Base-by-base conservation (phyloP, 1,140 invertebrate species). In the Melanaphis sacchari region DNA sequence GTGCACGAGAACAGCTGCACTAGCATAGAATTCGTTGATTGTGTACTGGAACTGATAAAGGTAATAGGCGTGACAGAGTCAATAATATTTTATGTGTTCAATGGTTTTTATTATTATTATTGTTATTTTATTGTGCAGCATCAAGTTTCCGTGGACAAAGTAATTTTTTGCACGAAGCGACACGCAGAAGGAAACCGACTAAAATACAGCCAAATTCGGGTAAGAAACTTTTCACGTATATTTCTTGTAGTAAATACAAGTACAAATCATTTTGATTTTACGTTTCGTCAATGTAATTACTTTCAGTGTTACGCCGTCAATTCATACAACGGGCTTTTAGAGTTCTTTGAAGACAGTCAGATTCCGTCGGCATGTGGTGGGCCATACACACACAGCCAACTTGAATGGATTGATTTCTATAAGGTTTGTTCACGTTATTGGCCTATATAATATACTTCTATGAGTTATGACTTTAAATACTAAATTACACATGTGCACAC, bases 351-450 rank as follows among this genome's bases (percentile, higher is more conserved):
- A 6, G 95, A 95, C 89, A 95, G 96, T 89, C 95, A 96, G 94
- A 94, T 96, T 76, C 96, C 96, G 93, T 95, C 95, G 91, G 95
- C 94, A 95, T 96, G 95, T 94, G 95, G 95, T 82, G 95, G 96
- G 93, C 93, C 93, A 11, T 95, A 95, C 76, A 95, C 95, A 93
- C 96, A 96, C 95, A 96, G 96, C 94, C 96, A 96, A 94, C 94
- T 95, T 84, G 96, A 96, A 94, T 97, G 96, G 96, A 95, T 96
- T 87, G 96, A 96, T 94, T 97, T 96, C 95, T 96, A 96, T 95
- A 96, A 96, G 95, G 95, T 95, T 94, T 94, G 88, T 89, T 18
- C 0, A 5, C 59, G 11, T 76, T 38, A 52, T 88, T 46, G 41
- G 18, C 7, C 36, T 41, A 41, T 11, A 41, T 40, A 26, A 41